Conservation (phyloP, 2,797 vertebrate genomes). For the Sylvia borin region DNA sequence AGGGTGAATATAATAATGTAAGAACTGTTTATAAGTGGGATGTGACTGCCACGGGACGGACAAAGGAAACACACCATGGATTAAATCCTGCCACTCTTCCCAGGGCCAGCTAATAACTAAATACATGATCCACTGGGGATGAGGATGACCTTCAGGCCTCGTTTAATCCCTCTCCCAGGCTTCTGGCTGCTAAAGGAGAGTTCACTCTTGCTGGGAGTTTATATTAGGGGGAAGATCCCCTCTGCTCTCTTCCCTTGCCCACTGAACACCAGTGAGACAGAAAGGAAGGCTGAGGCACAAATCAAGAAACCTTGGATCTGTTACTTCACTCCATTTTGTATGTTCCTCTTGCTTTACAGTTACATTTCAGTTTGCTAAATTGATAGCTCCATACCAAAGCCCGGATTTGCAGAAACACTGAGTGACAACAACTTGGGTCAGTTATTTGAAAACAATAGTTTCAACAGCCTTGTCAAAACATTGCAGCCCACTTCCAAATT, state of each 20-base stretch:
- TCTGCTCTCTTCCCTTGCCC: background rate
- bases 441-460: background rate
- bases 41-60: background rate
- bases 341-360: background rate
- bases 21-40: background rate
- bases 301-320: background rate
- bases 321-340: background rate
- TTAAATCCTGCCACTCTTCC: background rate
- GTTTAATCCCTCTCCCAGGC: background rate
- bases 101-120: background rate
- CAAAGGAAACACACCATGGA: background rate
- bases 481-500: background rate
- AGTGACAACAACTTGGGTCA: background rate
- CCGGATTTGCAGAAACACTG: background rate
- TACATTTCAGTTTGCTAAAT: background rate
- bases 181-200: background rate
- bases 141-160: background rate
- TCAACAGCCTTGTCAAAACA: background rate
- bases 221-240: background rate
- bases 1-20: fast-evolving
- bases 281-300: background rate
- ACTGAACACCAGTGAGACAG: background rate
- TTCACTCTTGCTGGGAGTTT: background rate
- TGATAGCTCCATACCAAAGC: background rate
- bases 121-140: fast-evolving